Evolutionary conservation across 2,797 vertebrate species (phyloP), one percentile per base, ranked within the genome.

Genomic region (Hemibagrus guttatus): DNA sequence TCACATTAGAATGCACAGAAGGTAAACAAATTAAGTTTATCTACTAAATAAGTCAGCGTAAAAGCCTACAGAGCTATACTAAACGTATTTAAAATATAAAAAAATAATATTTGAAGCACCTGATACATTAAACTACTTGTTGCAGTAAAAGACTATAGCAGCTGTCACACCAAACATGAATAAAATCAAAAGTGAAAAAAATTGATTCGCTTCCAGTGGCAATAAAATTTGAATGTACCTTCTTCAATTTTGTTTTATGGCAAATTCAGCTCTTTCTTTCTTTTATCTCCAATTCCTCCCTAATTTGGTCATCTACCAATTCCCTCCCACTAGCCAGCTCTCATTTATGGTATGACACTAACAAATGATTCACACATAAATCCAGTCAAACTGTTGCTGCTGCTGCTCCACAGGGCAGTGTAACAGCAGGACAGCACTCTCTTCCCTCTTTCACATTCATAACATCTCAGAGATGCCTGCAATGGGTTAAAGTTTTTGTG

Each of bases 1-100:
- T 42, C 13, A 39, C 31, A 63, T 63, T 63, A 81, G n/a, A 61
- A 80, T 80, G 78, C 56, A 80, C 78, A 80, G 5, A 80, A 61
- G 58, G 13, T 63, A 63, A 81, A 46, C 78, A 63, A 46, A 81
- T 81, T 59, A 81, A 64, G 42, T 46, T 81, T 19, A 81, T 81
- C 79, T 49, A 46, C 2, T 46, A 58, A 58, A 52, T 35, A 23
- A 59, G 59, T 81, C 59, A 64, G 79, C 2, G 31, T 64, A 81
- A 81, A 79, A 46, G 23, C 23, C 39, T 6, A 81, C 49, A 64
- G 59, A 63, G 35, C 39, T 11, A 64, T n/a, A 64, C 17, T 17
- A 64, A 81, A 63, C 31, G 1, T 61, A 49, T 81, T 64, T 63
- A 46, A 64, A 81, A 64, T 64, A 81, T 64, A 4, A 28, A 81